phyloP scores from a whole-genome alignment of 2,113 vertebrate species.

The Pelvicachromis taeniatus region DNA sequence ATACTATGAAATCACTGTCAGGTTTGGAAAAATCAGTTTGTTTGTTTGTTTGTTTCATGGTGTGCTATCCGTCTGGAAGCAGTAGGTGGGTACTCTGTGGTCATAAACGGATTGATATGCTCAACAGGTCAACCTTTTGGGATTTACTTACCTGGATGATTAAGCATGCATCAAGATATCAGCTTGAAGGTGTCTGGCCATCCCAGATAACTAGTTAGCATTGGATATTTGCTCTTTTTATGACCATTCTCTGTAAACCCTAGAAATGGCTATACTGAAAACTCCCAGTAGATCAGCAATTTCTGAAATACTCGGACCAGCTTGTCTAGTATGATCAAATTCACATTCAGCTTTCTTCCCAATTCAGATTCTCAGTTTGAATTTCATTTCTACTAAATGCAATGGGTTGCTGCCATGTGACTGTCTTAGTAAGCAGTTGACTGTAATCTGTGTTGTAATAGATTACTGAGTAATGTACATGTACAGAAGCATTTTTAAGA shows the following conservation, averaged over 20 bases:
- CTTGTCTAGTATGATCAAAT: background rate
- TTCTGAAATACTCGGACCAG: background rate
- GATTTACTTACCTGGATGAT: background rate
- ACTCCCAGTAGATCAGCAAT: background rate
- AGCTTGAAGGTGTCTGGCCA: background rate
- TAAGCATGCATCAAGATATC: fast-evolving
- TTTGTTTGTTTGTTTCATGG: background rate
- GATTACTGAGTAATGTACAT: background rate
- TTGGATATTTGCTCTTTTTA: background rate
- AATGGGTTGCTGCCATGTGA: fast-evolving
- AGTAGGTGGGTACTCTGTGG: background rate
- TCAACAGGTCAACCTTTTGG: background rate
- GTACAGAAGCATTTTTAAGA: background rate
- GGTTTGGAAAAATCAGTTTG: background rate
- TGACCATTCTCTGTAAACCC: background rate
- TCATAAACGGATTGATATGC: background rate
- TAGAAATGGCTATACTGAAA: background rate
- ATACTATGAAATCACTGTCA: background rate
- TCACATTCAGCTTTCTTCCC: background rate
- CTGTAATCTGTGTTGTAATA: background rate
- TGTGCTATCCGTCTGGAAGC: background rate
- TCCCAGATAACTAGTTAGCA: background rate
- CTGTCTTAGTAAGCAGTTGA: background rate
- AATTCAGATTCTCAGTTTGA: background rate
- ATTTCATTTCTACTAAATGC: background rate